phyloP scores from a whole-genome alignment of 2,113 vertebrate species.

The Paracanthobrama guichenoti region DNA sequence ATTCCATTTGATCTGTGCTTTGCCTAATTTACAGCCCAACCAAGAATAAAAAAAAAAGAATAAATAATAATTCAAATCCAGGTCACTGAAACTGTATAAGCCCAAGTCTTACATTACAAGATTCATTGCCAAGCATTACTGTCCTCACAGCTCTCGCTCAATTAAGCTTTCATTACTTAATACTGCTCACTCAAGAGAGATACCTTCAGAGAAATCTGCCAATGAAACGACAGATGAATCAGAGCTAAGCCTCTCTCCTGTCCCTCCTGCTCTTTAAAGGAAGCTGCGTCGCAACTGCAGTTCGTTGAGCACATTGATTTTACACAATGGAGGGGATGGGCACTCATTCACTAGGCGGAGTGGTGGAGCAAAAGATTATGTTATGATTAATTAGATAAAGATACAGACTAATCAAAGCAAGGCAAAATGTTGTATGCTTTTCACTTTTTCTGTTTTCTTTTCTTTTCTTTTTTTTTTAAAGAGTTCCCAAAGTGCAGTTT shows the following conservation, averaged over 20 bases:
- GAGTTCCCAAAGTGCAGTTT: background rate
- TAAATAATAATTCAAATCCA: slow-evolving; percentile 20
- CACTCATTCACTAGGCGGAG: background rate
- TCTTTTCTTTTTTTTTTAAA: too few species aligned
- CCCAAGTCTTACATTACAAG: slow-evolving; percentile 8
- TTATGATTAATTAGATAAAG: slow-evolving; percentile 47
- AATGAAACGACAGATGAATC: slow-evolving; percentile 38
- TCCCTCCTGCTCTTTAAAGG: slow-evolving; percentile 12
- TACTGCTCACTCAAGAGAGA: slow-evolving; percentile 36
- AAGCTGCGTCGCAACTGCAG: slow-evolving; percentile 10
- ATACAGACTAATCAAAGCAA: slow-evolving; percentile 33
- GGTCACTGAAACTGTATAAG: slow-evolving; percentile 14
- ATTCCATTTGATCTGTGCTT: background rate
- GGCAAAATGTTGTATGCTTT: background rate
- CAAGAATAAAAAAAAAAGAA: background rate
- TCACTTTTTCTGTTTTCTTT: background rate
- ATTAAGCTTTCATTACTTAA: slow-evolving; percentile 50
- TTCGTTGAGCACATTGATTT: slow-evolving; percentile 33
- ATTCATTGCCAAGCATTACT: slow-evolving; percentile 17
- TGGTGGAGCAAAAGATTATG: slow-evolving; percentile 15
- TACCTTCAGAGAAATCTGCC: slow-evolving; percentile 42
- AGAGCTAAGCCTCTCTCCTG: slow-evolving; percentile 3
- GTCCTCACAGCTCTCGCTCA: slow-evolving; percentile 35
- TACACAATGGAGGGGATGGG: background rate
- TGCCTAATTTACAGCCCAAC: background rate